Evolutionary conservation across 2,113 vertebrate species (phyloP), one percentile per base, ranked within the genome.

Genomic region (Isichthys henryi): DNA sequence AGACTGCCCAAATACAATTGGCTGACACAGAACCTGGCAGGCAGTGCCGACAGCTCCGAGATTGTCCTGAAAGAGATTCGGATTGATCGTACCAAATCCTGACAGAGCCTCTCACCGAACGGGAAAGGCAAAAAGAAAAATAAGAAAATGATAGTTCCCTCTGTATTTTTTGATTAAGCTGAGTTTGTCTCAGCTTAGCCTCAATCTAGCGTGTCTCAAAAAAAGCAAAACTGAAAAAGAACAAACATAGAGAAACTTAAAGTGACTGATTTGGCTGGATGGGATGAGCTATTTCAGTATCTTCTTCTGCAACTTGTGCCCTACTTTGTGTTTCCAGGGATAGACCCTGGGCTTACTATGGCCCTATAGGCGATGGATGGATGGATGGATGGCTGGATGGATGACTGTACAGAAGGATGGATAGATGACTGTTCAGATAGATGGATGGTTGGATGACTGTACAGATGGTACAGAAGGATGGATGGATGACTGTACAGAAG

Each of bases 11-110:
- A 91, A 91, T 92, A 91, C 90, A 93, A 88, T 88, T 88, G 87
- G 88, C 90, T 92, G 87, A 90, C 88, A 53, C 2, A 84, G 86
- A 48, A 77, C 66, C 91, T 88, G 89, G 90, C 88, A 56, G 90
- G 89, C 27, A 45, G 35, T 48, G 31, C 52, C 48, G 58, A 77
- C 46, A 49, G 86, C 74, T 89, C 90, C 23, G 92, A 70, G 82
- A 92, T 90, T 91, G 74, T 90, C 91, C 91, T 88, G 88, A 93
- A 86, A 39, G 90, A 90, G 90, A 85, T 83, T 88, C 52, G 87
- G 88, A 93, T 90, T 93, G 92, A 93, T 93, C 92, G 91, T 90
- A 86, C 83, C 50, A 88, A 53, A 86, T 85, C 58, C 49, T 77
- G 90, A 77, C 85, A 89, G 91, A 87, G 89, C 66, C 90, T 88